Base-by-base conservation (phyloP, 2,888 invertebrate genomes). In the Noctua janthe region DNA sequence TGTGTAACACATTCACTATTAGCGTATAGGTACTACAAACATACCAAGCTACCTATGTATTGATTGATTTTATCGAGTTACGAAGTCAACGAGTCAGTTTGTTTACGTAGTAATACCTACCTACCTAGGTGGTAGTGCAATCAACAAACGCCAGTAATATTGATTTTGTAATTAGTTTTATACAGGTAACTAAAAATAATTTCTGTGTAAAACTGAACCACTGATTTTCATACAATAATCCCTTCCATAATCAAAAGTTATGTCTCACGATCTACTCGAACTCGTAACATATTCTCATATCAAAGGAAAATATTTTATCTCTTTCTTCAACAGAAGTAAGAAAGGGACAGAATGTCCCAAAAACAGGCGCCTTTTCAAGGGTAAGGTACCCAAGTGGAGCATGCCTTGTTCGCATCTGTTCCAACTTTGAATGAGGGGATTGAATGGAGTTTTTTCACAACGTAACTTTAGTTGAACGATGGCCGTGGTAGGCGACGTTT, bases 401-500 rank as follows among this genome's bases (percentile, higher is more conserved):
- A 80, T 77, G 83, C 79, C 73, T 83, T 82, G 87, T 74, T 83
- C 88, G 88, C 92, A 92, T 92, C 92, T 91, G 92, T 91, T 92
- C 90, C 83, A 76, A 85, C 81, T 85, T 82, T 91, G 90, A 91
- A 91, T 92, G 92, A 89, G 87, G 88, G 85, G 85, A 90, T 82
- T 91, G 88, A 91, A 90, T 91, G 89, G 84, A 84, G 81, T 87
- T 89, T 91, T 91, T 91, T 87, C 83, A 76, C 83, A 74, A 74
- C 82, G 85, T 59, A 59, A 82, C 35, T 83, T 87, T 92, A 95
- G 95, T 96, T 89, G 92, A 95, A 96, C 95, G 95, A 97, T 97
- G 97, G 96, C 97, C 87, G 95, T 96, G 92, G 95, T 94, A 83
- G 95, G 95, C 62, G 97, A 97, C 82, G 98, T 98, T 88, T 97